A percentile compares a stretch with the other conserved stretches of the same genome.
phyloP scores from a whole-genome alignment of 37 sponge, comb jelly and placozoan species.

The Agelas oroides region DNA sequence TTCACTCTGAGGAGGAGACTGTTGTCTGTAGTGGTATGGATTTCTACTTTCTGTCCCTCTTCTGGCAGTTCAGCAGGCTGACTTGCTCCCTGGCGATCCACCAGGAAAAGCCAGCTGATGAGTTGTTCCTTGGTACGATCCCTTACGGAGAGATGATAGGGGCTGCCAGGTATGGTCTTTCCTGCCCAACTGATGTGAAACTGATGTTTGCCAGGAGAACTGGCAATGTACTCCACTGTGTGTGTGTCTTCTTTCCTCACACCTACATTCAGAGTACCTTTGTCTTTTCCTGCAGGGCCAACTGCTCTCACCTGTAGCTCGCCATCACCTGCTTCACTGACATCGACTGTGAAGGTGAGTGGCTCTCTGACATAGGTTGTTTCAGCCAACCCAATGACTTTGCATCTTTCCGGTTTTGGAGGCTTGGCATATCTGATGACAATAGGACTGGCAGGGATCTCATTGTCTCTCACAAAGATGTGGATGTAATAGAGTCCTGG shows the following conservation, averaged over 20 bases:
- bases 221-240: conserved; percentile 1
- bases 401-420: conserved; percentile 48
- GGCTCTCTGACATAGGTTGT: conserved; percentile 37
- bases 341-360: conserved; percentile 54
- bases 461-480: conserved; percentile 46
- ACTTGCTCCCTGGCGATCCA: not conserved
- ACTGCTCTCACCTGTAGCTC: conserved; percentile 21
- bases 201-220: conserved; percentile 1
- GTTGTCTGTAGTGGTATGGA: conserved; percentile 18
- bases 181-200: conserved; percentile 38
- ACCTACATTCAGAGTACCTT: conserved; percentile 16
- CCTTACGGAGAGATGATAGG: conserved; percentile 33
- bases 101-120: conserved; percentile 21
- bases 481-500: conserved; percentile 59
- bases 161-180: conserved; percentile 63
- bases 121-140: conserved; percentile 11
- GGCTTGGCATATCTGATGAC: conserved; percentile 63
- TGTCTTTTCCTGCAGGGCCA: conserved; percentile 6
- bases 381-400: conserved; percentile 10
- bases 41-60: conserved; percentile 9
- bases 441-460: conserved; percentile 71
- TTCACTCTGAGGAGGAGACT: conserved; percentile 14
- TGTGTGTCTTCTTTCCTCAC: conserved; percentile 1
- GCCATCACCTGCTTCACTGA: conserved; percentile 59
- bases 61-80: conserved; percentile 2